These are phyloP conservation scores for Microctonus brassicae DNA, from an alignment of 2,888 invertebrate species.

Conservation along the genomic window DNA sequence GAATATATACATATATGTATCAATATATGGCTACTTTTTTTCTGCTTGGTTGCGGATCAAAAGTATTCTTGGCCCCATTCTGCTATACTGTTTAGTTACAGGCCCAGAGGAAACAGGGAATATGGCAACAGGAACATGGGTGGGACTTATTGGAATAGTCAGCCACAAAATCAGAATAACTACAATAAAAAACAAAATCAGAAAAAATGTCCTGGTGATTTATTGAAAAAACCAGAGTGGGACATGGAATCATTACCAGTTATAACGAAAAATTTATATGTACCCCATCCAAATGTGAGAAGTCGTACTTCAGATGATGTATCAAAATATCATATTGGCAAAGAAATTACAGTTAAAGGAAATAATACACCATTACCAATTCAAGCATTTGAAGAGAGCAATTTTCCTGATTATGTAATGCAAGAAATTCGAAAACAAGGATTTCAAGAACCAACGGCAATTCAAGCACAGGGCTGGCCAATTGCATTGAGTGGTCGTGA, in stretches of 20 bases:
- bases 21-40: not conserved
- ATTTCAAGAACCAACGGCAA: slow-evolving; percentile 90
- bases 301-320: slow-evolving; percentile 81
- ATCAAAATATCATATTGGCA: slow-evolving; percentile 79
- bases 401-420: slow-evolving; percentile 89
- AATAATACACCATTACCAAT: slow-evolving; percentile 89
- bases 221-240: slow-evolving; percentile 87
- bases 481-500: slow-evolving; percentile 93
- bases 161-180: slow-evolving; percentile 52
- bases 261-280: slow-evolving; percentile 93
- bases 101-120: slow-evolving; percentile 65
- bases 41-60: not conserved
- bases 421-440: slow-evolving; percentile 84
- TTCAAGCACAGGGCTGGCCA: slow-evolving; percentile 97
- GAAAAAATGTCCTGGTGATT: slow-evolving; percentile 79
- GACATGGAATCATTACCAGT: slow-evolving; percentile 81
- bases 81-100: slow-evolving; percentile 52
- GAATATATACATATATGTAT: not conserved
- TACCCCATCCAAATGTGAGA: slow-evolving; percentile 82
- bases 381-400: slow-evolving; percentile 90
- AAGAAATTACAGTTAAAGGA: slow-evolving; percentile 92
- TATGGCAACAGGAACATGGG: slow-evolving; percentile 61
- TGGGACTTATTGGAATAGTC: slow-evolving; percentile 66
- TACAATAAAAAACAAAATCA: slow-evolving; percentile 60
- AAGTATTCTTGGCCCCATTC: not conserved